phyloP scores from a whole-genome alignment of 2,113 vertebrate genomes.

The Rhizomys pruinosus region DNA sequence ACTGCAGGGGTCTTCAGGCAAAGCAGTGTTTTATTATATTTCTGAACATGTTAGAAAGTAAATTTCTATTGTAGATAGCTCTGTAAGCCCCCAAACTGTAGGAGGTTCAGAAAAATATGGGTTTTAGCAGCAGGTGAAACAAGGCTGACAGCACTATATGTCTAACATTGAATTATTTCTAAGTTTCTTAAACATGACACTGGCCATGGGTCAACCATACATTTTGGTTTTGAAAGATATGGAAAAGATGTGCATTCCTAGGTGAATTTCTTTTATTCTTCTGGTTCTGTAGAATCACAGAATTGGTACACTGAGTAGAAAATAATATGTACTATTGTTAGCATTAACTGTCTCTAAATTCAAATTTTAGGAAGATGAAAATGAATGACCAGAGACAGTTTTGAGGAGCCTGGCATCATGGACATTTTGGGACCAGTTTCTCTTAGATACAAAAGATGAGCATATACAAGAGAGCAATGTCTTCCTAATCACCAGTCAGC shows the following conservation, averaged over 20 bases:
- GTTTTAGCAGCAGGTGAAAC: conserved; percentile 53
- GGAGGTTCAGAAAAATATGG: conserved; percentile 63
- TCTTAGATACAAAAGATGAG: neutral
- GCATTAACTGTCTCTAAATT: conserved; percentile 46
- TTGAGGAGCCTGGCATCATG: neutral
- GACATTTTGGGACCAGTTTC: neutral
- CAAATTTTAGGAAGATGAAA: conserved; percentile 20
- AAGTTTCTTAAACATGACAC: conserved; percentile 60
- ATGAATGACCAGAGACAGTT: neutral
- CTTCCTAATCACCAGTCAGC: neutral
- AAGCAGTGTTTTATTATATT: conserved; percentile 57
- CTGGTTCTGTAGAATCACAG: conserved; percentile 20
- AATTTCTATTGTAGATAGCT: conserved; percentile 57
- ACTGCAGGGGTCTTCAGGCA: neutral
- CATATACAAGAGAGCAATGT: neutral
- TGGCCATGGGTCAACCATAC: conserved; percentile 57
- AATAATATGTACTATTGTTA: conserved; percentile 24
- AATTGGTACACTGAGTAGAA: conserved; percentile 19
- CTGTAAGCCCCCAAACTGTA: conserved; percentile 53
- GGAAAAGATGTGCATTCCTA: conserved; percentile 17
- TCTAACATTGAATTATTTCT: conserved; percentile 66
- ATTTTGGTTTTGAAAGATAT: conserved; percentile 48
- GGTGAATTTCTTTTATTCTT: neutral
- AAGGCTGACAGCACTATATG: conserved; percentile 26
- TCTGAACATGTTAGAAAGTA: conserved; percentile 42